Conservation (phyloP, 2,888 invertebrate species). For the Allygus modestus region DNA sequence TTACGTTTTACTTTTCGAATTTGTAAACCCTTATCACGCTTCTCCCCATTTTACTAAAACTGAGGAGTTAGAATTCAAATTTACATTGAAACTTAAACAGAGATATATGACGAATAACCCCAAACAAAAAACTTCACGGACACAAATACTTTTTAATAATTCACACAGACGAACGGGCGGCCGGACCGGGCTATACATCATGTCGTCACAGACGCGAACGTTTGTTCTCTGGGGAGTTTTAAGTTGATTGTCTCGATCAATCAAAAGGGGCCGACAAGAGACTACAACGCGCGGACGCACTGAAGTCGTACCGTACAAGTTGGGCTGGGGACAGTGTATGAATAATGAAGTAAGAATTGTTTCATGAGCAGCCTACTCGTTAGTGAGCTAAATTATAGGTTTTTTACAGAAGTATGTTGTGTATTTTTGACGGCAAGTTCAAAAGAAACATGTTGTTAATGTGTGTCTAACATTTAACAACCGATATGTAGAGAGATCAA, state of each 20-base stretch:
- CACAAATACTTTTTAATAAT: slow-evolving; percentile 46
- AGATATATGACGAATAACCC: not conserved
- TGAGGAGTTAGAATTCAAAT: too few species aligned
- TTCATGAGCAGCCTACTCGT: too few species aligned
- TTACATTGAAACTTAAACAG: not conserved
- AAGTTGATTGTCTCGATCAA: slow-evolving; percentile 56
- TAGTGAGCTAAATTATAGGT: too few species aligned
- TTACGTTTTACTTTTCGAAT: too few species aligned
- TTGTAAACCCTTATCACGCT: too few species aligned
- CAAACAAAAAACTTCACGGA: slow-evolving; percentile 7
- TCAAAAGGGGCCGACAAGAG: slow-evolving; percentile 38
- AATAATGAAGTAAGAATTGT: too few species aligned
- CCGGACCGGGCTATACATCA: slow-evolving; percentile 20
- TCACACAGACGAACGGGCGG: slow-evolving; percentile 49
- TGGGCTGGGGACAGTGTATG: not conserved
- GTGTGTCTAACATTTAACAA: too few species aligned
- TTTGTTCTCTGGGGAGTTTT: slow-evolving; percentile 39
- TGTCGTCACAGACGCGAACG: slow-evolving; percentile 1
- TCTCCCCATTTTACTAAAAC: too few species aligned
- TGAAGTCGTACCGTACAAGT: slow-evolving; percentile 14
- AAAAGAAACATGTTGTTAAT: too few species aligned
- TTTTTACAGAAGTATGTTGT: too few species aligned
- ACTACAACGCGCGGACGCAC: slow-evolving; percentile 39
- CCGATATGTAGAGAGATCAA: too few species aligned
- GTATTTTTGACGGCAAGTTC: too few species aligned